Base-by-base conservation (phyloP, 2,113 vertebrate genomes). In the Apaloderma vittatum region DNA sequence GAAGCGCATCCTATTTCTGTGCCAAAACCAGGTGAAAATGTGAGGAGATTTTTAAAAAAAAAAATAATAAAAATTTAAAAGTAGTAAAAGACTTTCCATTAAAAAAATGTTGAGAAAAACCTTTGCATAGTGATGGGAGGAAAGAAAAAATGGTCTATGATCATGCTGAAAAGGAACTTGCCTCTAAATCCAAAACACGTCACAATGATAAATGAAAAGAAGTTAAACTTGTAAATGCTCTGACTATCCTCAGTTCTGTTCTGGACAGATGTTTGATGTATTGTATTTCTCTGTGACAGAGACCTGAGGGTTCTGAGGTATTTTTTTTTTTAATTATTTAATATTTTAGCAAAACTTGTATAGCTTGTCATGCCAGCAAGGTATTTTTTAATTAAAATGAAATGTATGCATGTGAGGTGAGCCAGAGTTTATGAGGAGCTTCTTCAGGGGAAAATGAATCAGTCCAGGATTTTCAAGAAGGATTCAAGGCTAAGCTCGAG, bases 311-410 rank as follows among this genome's bases (percentile, higher is more conserved):
- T 97, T 95, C 81, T 88, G 67, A 96, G 85, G 55, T 62, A 1
- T 4, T 90, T 92, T 88, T 95, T 87, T 45, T 72, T 54, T 20
- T 37, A 46, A 93, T 94, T 96, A 91, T 96, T 96, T 94, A 92
- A 94, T 95, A 96, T 96, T 96, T 97, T 97, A 92, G 59, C 15
- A 66, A 94, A 96, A 96, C 95, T 91, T 93, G 97, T 84, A 97
- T 88, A 81, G 88, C 95, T 94, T 96, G 96, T 96, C 90, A 74
- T 97, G 90, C 92, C 94, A 97, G 92, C 90, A 86, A 97, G 75
- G 94, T 96, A 97, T 97, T 96, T 97, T 97, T 96, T 97, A 96
- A 97, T 97, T 95, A 97, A 96, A 95, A 94, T 83, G 75, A 97
- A 96, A 97, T 95, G 96, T 84, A 95, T 95, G 90, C 90, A 86